These are phyloP conservation scores for Drosophila triauraria DNA, from an alignment of 1,140 invertebrate genomes.

Conservation along the genomic window DNA sequence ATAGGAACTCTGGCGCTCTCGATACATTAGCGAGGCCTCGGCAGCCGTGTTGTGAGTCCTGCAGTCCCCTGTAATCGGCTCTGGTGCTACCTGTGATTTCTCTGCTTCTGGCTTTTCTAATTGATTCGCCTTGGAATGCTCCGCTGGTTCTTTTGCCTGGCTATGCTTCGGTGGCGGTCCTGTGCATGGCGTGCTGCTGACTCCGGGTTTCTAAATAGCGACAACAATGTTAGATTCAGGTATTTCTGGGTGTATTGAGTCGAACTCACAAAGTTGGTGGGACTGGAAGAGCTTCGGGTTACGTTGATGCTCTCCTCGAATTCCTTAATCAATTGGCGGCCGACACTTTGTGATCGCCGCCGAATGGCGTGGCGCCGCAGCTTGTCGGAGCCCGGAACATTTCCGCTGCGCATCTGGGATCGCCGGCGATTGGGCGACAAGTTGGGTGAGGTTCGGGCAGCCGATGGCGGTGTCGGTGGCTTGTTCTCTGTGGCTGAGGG, in stretches of 20 bases:
- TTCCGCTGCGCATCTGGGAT: conserved; percentile 27
- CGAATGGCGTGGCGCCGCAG: conserved; percentile 63
- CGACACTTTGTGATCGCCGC: conserved; percentile 55
- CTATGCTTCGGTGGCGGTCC: neutral
- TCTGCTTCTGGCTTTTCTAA: neutral
- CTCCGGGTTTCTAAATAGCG: conserved; percentile 30
- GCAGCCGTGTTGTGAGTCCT: neutral
- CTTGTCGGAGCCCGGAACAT: conserved; percentile 54
- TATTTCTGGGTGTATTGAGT: neutral
- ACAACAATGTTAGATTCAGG: neutral
- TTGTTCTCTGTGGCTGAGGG: neutral
- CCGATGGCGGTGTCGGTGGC: neutral
- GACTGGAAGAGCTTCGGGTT: conserved; percentile 21
- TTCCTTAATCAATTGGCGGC: conserved; percentile 57
- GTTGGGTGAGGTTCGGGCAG: neutral
- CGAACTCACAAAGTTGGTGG: conserved; percentile 47
- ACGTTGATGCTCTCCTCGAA: conserved; percentile 32
- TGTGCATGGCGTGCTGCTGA: conserved; percentile 47
- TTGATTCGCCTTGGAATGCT: neutral
- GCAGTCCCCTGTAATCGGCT: neutral
- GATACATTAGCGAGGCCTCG: conserved; percentile 8
- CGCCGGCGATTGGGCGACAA: conserved; percentile 6
- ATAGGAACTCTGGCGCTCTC: conserved; percentile 2
- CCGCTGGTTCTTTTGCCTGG: neutral
- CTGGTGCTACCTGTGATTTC: neutral